Conservation (phyloP, 2,797 vertebrate genomes). For the Ptychobarbus kaznakovi region DNA sequence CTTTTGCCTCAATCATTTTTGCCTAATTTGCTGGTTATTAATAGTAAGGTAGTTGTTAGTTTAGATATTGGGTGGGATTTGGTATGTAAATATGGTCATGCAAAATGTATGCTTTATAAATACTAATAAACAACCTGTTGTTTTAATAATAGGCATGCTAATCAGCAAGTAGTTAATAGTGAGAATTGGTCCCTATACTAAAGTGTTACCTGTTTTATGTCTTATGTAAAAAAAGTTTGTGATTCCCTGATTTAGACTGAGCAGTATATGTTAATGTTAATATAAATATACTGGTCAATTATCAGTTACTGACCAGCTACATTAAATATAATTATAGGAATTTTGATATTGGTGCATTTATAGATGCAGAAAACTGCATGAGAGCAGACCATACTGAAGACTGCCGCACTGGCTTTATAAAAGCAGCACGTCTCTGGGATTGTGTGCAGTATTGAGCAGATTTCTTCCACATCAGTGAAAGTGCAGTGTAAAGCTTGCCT, state of each 20-base stretch:
- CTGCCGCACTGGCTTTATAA: neutral
- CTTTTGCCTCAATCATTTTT: too few relatives aligned
- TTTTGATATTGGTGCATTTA: neutral
- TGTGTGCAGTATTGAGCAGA: neutral
- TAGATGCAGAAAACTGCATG: neutral
- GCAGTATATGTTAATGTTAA: neutral
- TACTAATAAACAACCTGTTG: neutral
- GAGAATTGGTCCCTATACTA: neutral
- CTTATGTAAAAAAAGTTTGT: neutral
- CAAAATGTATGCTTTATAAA: neutral
- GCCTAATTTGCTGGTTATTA: neutral
- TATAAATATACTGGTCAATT: neutral
- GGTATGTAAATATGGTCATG: neutral
- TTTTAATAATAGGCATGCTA: neutral
- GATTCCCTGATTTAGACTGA: neutral
- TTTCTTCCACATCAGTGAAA: constrained; percentile 1
- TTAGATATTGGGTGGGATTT: neutral
- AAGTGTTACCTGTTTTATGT: neutral
- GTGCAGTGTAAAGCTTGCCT: constrained; percentile 6
- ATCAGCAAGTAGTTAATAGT: too few relatives aligned
- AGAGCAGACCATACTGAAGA: neutral
- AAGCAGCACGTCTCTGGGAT: neutral
- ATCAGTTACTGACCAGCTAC: neutral
- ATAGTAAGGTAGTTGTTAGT: neutral
- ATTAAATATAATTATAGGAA: neutral